These are phyloP conservation scores for Raphicerus campestris DNA, from an alignment of 2,113 vertebrate species.

Conservation along the genomic window DNA sequence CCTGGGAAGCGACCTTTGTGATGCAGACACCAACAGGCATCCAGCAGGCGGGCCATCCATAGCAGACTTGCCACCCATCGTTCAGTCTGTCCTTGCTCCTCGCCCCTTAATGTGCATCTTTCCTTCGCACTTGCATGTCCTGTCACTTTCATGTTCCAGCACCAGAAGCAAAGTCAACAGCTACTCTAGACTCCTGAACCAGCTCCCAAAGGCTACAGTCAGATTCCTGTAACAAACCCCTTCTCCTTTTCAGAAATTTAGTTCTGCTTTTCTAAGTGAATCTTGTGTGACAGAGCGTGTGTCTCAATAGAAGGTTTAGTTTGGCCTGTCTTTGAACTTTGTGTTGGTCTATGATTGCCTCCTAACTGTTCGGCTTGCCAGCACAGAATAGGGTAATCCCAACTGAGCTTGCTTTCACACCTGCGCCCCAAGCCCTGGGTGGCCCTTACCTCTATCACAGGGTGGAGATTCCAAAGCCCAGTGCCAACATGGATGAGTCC, in stretches of 20 bases:
- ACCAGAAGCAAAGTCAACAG: background rate
- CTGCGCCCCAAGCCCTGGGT: background rate
- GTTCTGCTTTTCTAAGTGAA: background rate
- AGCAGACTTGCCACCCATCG: background rate
- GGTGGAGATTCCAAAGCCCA: background rate
- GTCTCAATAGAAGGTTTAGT: background rate
- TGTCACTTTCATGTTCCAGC: background rate
- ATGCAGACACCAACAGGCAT: background rate
- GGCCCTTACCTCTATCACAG: background rate
- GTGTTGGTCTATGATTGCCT: background rate
- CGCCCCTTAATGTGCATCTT: background rate
- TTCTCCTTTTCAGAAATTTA: background rate
- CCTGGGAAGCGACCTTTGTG: background rate
- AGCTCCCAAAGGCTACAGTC: background rate
- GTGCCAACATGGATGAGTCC: background rate
- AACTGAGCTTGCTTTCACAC: background rate
- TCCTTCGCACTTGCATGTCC: background rate
- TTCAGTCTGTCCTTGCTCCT: background rate
- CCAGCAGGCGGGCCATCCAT: rapidly evolving
- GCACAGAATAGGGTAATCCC: background rate
- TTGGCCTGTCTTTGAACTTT: background rate
- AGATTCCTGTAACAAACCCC: background rate
- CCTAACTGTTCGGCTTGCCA: background rate
- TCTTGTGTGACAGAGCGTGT: background rate
- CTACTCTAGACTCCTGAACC: background rate